phyloP scores from a whole-genome alignment of 2,888 invertebrate genomes.

The Reticulitermes lucifugus region DNA sequence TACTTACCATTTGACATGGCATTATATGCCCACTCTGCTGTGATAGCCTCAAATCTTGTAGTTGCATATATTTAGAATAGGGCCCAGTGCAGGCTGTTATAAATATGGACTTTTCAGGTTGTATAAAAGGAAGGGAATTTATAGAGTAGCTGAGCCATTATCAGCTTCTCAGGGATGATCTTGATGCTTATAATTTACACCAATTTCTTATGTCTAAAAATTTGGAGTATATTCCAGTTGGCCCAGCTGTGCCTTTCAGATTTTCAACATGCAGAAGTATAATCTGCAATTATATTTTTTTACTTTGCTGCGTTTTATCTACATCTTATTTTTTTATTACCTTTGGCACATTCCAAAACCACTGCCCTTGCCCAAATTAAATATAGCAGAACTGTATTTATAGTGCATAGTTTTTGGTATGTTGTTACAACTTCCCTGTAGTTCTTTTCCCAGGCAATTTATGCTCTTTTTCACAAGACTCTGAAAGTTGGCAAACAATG shows the following conservation, averaged over 20 bases:
- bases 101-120: no score
- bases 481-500: constrained; percentile 49
- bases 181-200: no score
- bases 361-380: constrained; percentile 20
- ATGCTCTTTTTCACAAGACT: constrained; percentile 43
- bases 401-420: constrained; percentile 38
- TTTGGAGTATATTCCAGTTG: not conserved
- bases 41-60: no score
- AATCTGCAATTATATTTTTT: not conserved
- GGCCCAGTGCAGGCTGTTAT: no score
- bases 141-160: no score
- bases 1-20: no score
- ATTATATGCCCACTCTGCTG: no score
- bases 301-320: not conserved
- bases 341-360: constrained; percentile 23
- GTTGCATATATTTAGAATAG: no score
- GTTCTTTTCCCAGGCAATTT: constrained; percentile 42
- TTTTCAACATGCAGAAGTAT: not conserved
- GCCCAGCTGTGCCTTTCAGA: not conserved
- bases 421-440: constrained; percentile 37
- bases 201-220: no score
- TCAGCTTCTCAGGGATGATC: no score
- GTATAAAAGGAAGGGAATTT: no score
- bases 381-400: constrained; percentile 39
- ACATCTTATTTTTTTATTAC: not conserved